Conservation (phyloP, 2,888 invertebrate species). For the Euclidia mi region DNA sequence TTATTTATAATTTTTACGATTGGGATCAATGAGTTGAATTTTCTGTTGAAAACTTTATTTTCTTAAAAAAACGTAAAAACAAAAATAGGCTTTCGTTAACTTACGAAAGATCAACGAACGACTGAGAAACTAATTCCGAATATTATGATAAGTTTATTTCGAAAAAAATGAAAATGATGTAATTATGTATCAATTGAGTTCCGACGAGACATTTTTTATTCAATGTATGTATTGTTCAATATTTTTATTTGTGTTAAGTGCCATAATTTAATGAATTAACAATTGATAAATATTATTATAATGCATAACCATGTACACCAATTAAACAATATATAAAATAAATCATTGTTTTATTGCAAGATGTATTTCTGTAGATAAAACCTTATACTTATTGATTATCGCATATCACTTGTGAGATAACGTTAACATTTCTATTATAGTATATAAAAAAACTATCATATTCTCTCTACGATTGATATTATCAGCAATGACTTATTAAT, state of each 20-base stretch:
- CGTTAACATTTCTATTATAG: too few species aligned
- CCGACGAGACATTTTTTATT: slow-evolving; percentile 79
- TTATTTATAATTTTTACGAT: slow-evolving; percentile 85
- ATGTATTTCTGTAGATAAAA: too few species aligned
- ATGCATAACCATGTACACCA: slow-evolving; percentile 90
- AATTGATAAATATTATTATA: slow-evolving; percentile 88
- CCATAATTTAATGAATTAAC: slow-evolving; percentile 90
- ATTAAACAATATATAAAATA: slow-evolving; percentile 85
- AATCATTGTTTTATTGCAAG: slow-evolving; percentile 69
- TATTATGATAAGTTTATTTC: slow-evolving; percentile 71
- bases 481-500: too few species aligned
- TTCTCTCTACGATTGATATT: too few species aligned
- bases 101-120: slow-evolving; percentile 86
- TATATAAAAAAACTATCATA: too few species aligned
- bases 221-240: slow-evolving; percentile 79
- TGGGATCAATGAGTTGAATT: slow-evolving; percentile 86
- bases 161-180: slow-evolving; percentile 61
- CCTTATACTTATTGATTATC: too few species aligned
- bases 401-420: too few species aligned
- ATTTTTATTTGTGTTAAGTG: slow-evolving; percentile 87
- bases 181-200: slow-evolving; percentile 59
- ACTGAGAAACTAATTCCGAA: slow-evolving; percentile 87
- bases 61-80: slow-evolving; percentile 72
- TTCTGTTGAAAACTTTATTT: slow-evolving; percentile 85
- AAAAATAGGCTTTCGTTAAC: slow-evolving; percentile 82